Evolutionary conservation across 1,140 invertebrate genomes (phyloP), one percentile per base, ranked within the genome.

Genomic region (Brachionus paranguensis): DNA sequence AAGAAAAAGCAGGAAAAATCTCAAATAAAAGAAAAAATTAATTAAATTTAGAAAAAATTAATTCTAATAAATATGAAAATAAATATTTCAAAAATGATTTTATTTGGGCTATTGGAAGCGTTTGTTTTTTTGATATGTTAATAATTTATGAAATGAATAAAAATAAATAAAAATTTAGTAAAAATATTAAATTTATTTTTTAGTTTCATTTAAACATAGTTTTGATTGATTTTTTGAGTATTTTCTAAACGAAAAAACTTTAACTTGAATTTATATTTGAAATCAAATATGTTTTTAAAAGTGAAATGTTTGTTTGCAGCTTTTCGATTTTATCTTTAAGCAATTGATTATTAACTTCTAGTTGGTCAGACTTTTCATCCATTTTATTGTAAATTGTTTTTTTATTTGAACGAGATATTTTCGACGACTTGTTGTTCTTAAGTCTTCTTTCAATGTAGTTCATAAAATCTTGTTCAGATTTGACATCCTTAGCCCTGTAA

Each of bases 341-440:
- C 24, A 72, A 83, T 60, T 86, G 85, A 84, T 88, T 89, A 47
- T 87, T 86, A 17, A 60, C 68, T 24, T 86, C 86, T 11, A 89
- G 84, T 20, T 85, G 79, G 6, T 85, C 83, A 0, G 88, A 87
- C 78, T 87, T 85, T 2, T 68, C 43, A 50, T 89, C 89, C 88
- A 89, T 87, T 14, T 87, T 85, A 11, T 53, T 81, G 81, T 86
- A 87, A 78, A 88, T 88, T 45, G 86, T 83, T 85, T 89, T 89
- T 43, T 88, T 85, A 10, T 85, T 87, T 70, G 87, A 86, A 7
- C 88, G 84, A 7, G 88, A 89, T 43, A 86, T 85, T 83, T 86
- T 87, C 7, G 87, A 88, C 10, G 88, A 87, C n/a, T 88, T 85
- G 76, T 89, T 89, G 85, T 89, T 89, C 76, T 89, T 89, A n/a